Base-by-base conservation (phyloP, 2,888 invertebrate genomes). In the Caenorhabditis sp. region DNA sequence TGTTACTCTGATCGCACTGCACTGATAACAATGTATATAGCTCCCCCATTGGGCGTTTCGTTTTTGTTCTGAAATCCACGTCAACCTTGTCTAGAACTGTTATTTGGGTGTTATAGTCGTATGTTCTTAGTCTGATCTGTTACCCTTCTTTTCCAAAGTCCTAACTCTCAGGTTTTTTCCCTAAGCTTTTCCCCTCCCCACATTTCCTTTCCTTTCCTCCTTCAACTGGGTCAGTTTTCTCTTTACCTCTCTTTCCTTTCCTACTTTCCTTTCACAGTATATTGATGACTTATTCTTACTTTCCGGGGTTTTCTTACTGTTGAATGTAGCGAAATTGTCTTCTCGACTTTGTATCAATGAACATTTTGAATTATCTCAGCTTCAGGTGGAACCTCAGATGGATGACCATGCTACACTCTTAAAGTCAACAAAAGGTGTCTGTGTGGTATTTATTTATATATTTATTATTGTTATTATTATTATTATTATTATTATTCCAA, bases 401-500 rank as follows among this genome's bases (percentile, higher is more conserved):
- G n/a, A n/a, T 32, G 32, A 32, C 32, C 32, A n/a, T n/a, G n/a
- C n/a, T n/a, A n/a, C n/a, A n/a, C n/a, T n/a, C n/a, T n/a, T n/a
- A 47, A 18, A 47, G 47, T 47, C n/a, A 47, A 47, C 47, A 47
- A 47, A 55, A 26, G 8, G n/a, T n/a, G n/a, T n/a, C n/a, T n/a
- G n/a, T n/a, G n/a, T n/a, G 24, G 24, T 24, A 5, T 51, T 32
- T 32, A 32, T 32, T 32, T 32, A 32, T 32, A 9, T 32, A 32
- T 40, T 40, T 40, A 40, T 40, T 32, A 32, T 32, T 6, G 4
- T 51, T 51, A 51, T 51, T 51, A 8, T n/a, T n/a, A n/a, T n/a
- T n/a, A n/a, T n/a, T 32, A 9, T 32, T 6, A 13, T 40, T 40
- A 40, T 40, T 28, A 28, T 71, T 55, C 71, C 61, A 72, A 72